A percentile compares a stretch with the other conserved stretches of the same genome.
These are phyloP conservation scores for Orthosia gothica DNA, from an alignment of 2,888 invertebrate genomes.

Conservation along the genomic window DNA sequence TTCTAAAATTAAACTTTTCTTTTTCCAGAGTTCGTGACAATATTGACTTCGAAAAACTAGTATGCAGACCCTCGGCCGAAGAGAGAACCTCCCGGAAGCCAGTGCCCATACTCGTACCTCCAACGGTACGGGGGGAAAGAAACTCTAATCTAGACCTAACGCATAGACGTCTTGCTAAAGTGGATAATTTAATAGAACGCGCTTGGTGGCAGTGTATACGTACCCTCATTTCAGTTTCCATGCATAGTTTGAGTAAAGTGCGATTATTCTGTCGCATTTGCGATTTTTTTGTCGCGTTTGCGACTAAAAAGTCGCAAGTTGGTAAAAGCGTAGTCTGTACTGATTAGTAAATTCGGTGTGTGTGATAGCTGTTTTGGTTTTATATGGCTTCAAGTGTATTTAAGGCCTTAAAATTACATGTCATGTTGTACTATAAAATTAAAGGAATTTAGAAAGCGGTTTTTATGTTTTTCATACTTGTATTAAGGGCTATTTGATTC, in stretches of 20 bases:
- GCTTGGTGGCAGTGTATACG: conserved; percentile 85
- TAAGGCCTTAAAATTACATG: conserved; percentile 60
- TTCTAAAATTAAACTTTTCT: background rate
- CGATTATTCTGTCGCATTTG: conserved; percentile 23
- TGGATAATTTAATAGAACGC: conserved; percentile 72
- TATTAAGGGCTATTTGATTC: conserved; percentile 12
- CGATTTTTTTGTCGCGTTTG: conserved; percentile 8
- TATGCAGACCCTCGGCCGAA: conserved; percentile 87
- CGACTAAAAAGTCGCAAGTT: conserved; percentile 19
- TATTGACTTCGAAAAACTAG: conserved; percentile 96
- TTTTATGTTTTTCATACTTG: conserved; percentile 11
- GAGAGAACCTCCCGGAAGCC: conserved; percentile 82
- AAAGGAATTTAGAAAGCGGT: background rate
- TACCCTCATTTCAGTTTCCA: conserved; percentile 66
- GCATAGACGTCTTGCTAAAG: conserved; percentile 74
- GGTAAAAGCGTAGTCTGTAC: conserved; percentile 36
- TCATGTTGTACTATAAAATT: conserved; percentile 44
- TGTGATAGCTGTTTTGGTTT: conserved; percentile 41
- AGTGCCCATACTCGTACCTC: conserved; percentile 78
- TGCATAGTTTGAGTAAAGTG: conserved; percentile 30
- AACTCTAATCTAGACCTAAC: conserved; percentile 85
- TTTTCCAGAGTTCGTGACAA: conserved; percentile 96
- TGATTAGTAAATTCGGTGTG: conserved; percentile 51
- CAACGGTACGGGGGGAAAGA: conserved; percentile 85
- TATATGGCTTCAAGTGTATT: conserved; percentile 47